Evolutionary conservation across 2,113 vertebrate species (phyloP), one percentile per base, ranked within the genome.

Genomic region (Parus major): DNA sequence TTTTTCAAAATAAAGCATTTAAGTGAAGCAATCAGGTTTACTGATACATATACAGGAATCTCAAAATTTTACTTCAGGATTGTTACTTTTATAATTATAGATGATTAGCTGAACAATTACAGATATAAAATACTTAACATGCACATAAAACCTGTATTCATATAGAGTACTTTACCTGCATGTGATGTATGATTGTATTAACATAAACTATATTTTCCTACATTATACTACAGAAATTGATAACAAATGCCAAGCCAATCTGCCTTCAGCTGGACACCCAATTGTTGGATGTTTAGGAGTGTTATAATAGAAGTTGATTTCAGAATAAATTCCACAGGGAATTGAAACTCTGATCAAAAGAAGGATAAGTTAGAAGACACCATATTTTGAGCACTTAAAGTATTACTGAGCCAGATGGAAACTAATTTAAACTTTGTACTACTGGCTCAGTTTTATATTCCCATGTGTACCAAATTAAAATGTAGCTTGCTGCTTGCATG

Each of bases 371-470:
- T 86, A 50, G 36, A 76, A 60, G 50, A 77, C 36, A 41, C 10
- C 25, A 64, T n/a, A 88, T 86, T 92, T 63, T 64, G 56, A 92
- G 73, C 60, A 47, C 76, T 64, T 68, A 46, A 96, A 96, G 68
- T 63, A 93, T 63, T 92, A 55, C 82, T 33, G 47, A 92, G 72
- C 60, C 93, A 95, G 93, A 94, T 92, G 90, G 95, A 93, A 96
- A 93, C 85, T 80, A 92, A 93, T 95, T 95, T 95, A 93, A 92
- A 95, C 87, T 88, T 86, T 42, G 76, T 93, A 81, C 59, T 94
- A 91, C 72, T 78, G 90, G 79, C 79, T 95, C 79, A 73, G 66
- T 77, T 94, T 79, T 80, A n/a, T 63, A 83, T 83, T 93, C 71
- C 53, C 78, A 70, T 88, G 66, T n/a, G 75, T n/a, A 92, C 35